Base-by-base conservation (phyloP, 2,113 vertebrate genomes). In the Columba livia region DNA sequence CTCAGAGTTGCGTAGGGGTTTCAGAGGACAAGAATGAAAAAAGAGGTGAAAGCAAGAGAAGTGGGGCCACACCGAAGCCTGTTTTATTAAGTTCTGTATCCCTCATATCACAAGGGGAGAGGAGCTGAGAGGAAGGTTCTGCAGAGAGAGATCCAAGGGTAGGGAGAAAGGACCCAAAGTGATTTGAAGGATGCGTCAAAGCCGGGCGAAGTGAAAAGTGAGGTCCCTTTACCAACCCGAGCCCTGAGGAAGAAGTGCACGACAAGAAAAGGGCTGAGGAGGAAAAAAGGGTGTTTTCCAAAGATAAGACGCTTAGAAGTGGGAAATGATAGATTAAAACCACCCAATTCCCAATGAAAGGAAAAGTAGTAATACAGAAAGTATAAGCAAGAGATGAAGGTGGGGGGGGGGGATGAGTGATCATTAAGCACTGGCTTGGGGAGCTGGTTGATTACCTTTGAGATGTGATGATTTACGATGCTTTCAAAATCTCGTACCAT, bases 281-380 rank as follows among this genome's bases (percentile, higher is more conserved):
- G 42, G 48, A 24, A 11, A 36, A 85, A 89, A 28, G 7, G 6
- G 7, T 89, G 12, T 85, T 96, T 94, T 94, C 48, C 50, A 36
- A 75, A 84, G 72, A 54, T 70, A 53, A 89, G 50, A 53, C 32
- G 34, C 16, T 61, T 51, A 51, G 14, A 65, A 44, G 24, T 61
- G 21, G 31, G 42, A 85, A 79, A 83, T 79, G 4, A 32, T 64
- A 48, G 61, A 79, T 65, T 89, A 61, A 93, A 67, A 5, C 24
- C 57, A 75, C 14, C 15, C 31, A 34, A 89, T 91, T 94, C 81
- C 62, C 88, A 69, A 73, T 57, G 38, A 85, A 78, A 84, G 17
- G 36, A 15, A 91, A 93, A 53, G 13, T 11, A 87, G 48, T 54
- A 74, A 44, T 38, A 77, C 17, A 42, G 36, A 60, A 92, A 85